These are phyloP conservation scores for Sinella curviseta DNA, from an alignment of 1,140 invertebrate species.

Conservation along the genomic window DNA sequence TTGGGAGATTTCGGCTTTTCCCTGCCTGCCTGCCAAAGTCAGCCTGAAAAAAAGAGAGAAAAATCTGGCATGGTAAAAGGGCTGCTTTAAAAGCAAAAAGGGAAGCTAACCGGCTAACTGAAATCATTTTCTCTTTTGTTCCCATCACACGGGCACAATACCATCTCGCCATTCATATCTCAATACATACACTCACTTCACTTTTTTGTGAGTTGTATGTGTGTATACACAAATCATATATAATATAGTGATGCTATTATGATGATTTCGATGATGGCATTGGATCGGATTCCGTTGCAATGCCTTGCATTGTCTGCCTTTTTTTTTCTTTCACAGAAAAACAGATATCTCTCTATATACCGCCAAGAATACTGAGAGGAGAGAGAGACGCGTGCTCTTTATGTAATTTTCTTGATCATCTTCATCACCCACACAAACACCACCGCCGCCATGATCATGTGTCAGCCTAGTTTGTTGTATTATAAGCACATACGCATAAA, in stretches of 20 bases:
- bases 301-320: not conserved
- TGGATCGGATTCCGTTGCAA: not conserved
- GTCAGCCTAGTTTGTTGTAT: no score
- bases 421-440: not conserved
- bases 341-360: no score
- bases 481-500: no score
- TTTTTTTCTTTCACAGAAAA: not conserved
- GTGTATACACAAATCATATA: not conserved
- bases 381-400: not conserved
- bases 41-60: not conserved
- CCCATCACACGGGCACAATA: not conserved
- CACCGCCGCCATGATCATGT: not conserved
- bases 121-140: not conserved
- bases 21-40: not conserved
- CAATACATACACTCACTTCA: not conserved
- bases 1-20: not conserved
- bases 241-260: not conserved
- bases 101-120: not conserved
- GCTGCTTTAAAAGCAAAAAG: not conserved
- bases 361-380: not conserved
- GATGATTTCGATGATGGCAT: not conserved
- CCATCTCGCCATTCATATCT: not conserved
- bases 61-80: not conserved
- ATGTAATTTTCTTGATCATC: constrained; percentile 9
- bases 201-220: no score